A percentile compares a stretch with the other conserved stretches of the same genome.
phyloP scores from a whole-genome alignment of 2,888 invertebrate species.

The Anticlea derivata region DNA sequence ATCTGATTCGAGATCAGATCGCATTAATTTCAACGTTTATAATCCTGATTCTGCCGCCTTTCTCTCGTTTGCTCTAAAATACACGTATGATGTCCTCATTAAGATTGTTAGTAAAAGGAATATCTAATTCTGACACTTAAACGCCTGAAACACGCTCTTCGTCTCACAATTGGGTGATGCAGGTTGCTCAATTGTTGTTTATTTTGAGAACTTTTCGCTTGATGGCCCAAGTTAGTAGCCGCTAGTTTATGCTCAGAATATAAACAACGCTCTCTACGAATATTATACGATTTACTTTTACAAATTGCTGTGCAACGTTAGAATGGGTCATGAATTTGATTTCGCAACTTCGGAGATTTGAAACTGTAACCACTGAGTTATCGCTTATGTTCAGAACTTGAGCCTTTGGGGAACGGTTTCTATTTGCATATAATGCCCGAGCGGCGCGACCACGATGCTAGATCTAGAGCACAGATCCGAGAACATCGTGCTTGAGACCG shows the following conservation, averaged over 20 bases:
- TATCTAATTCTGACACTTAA: constrained; percentile 52
- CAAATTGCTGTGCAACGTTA: constrained; percentile 29
- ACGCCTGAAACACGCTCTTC: constrained; percentile 41
- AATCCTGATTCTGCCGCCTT: constrained; percentile 33
- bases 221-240: constrained; percentile 48
- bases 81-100: constrained; percentile 29
- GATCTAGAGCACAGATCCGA: constrained; percentile 73
- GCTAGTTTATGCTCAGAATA: constrained; percentile 24
- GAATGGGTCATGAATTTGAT: constrained; percentile 35
- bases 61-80: constrained; percentile 25
- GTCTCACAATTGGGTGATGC: constrained; percentile 59
- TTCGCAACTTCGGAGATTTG: constrained; percentile 32
- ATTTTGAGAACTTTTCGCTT: constrained; percentile 51
- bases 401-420: constrained; percentile 53
- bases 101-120: constrained; percentile 26
- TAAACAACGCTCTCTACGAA: constrained; percentile 28
- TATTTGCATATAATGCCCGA: constrained; percentile 76
- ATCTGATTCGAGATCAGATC: constrained; percentile 28
- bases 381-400: constrained; percentile 60
- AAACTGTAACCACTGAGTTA: constrained; percentile 43
- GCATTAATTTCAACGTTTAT: constrained; percentile 44
- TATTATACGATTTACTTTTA: constrained; percentile 31
- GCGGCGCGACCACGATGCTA: constrained; percentile 67
- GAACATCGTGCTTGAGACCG: constrained; percentile 55
- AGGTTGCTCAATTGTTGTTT: constrained; percentile 65